Evolutionary conservation across 2,888 invertebrate genomes (phyloP), one percentile per base, ranked within the genome.

Genomic region (Acleris literana): DNA sequence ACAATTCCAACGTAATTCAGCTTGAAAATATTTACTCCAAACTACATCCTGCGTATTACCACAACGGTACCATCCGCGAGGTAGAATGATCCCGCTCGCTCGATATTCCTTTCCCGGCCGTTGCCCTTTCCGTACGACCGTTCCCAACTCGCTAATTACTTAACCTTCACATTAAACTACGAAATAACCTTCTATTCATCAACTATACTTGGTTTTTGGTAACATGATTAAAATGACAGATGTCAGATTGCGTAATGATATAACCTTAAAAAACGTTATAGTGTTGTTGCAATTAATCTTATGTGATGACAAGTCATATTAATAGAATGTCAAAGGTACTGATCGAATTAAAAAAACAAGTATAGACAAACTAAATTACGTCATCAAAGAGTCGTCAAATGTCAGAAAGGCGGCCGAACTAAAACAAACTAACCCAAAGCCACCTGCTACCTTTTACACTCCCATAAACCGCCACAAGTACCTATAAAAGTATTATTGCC

Each of bases 401-500:
- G 74, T 79, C 79, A 79, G 71, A 77, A 75, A 77, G 77, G 87
- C 81, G 87, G 87, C 84, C 83, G 85, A 84, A 77, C 85, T 84
- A 86, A 88, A 90, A 90, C 87, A 90, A 90, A 89, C 83, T 74
- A 73, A 68, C 80, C 84, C 80, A 78, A 75, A 82, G 83, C 83
- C 87, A 88, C 89, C 90, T 88, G 86, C 79, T 80, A 81, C 77
- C 81, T 80, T 90, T 92, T 90, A 91, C 87, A 85, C 76, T 82
- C 83, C 88, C 81, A 92, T 92, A 91, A 92, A 92, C 82, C 81
- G 74, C 80, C 82, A 84, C 82, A 86, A 90, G 90, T 83, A 85
- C 85, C 91, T 88, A 90, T 92, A 92, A 92, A 92, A 84, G 86
- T 85, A 90, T 92, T 92, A 92, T 90, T 88, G 88, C 90, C 92